Conservation (phyloP, 2,888 invertebrate species). For the Hypselothyrea guttata region DNA sequence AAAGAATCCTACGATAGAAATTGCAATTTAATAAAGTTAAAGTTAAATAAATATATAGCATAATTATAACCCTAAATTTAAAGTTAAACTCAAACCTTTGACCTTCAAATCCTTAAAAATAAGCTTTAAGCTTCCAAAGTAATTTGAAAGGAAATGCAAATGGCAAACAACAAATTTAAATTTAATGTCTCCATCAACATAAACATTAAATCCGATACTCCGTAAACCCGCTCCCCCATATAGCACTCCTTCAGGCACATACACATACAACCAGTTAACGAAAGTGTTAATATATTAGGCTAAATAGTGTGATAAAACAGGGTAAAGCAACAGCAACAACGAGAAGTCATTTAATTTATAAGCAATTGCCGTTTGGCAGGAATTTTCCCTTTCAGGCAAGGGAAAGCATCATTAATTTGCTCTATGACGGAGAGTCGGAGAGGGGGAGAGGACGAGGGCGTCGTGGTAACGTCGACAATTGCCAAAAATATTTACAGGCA, state of each 20-base stretch:
- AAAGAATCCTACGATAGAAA: too few relatives aligned
- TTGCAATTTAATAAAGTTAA: too few relatives aligned
- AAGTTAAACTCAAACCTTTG: too few relatives aligned
- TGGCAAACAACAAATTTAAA: constrained; percentile 37
- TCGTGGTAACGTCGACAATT: constrained; percentile 55
- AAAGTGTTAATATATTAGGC: constrained; percentile 70
- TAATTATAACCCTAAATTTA: constrained; percentile 13
- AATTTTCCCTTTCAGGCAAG: constrained; percentile 54
- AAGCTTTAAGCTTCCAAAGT: constrained; percentile 7
- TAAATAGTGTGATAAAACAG: constrained; percentile 71
- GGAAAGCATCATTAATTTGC: constrained; percentile 74
- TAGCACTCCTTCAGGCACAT: background rate
- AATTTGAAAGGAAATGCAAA: constrained; percentile 31
- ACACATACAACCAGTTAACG: constrained; percentile 34
- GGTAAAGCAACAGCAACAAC: constrained; percentile 35
- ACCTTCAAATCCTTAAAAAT: constrained; percentile 1
- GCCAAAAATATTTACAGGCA: constrained; percentile 77
- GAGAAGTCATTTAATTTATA: constrained; percentile 65
- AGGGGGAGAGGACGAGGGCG: background rate
- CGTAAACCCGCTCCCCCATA: too few relatives aligned
- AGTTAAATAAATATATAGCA: too few relatives aligned
- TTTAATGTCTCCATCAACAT: constrained; percentile 52
- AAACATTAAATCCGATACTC: background rate
- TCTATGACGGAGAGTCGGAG: constrained; percentile 16
- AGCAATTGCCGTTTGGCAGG: constrained; percentile 64